phyloP scores from a whole-genome alignment of 1,140 invertebrate genomes.

The Theocolax elegans region DNA sequence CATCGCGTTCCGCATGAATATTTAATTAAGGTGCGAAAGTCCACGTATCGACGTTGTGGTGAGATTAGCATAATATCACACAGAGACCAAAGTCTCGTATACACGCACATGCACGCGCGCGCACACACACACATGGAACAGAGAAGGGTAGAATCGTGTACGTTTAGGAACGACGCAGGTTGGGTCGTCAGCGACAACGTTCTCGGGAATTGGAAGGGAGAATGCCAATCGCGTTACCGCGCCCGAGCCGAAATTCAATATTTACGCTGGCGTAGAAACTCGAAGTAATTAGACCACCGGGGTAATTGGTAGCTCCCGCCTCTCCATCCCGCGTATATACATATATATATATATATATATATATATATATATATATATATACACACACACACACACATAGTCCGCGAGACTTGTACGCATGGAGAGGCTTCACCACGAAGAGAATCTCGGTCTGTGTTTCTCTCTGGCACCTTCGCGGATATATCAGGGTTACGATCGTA shows the following conservation, averaged over 20 bases:
- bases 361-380: too few species aligned
- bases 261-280: slow-evolving; percentile 49
- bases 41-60: neutral
- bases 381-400: too few species aligned
- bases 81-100: too few species aligned
- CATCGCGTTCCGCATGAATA: slow-evolving; percentile 43
- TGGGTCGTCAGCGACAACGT: too few species aligned
- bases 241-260: slow-evolving; percentile 46
- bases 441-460: too few species aligned
- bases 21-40: slow-evolving; percentile 43
- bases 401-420: too few species aligned
- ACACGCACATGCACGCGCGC: too few species aligned
- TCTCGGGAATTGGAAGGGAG: neutral
- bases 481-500: too few species aligned
- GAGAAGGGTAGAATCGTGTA: slow-evolving; percentile 21
- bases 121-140: too few species aligned
- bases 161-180: neutral
- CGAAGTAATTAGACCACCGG: slow-evolving; percentile 48
- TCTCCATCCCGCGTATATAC: neutral
- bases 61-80: slow-evolving; percentile 48
- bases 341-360: too few species aligned
- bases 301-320: slow-evolving; percentile 43
- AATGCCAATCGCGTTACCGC: slow-evolving; percentile 34
- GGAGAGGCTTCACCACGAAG: too few species aligned
- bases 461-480: too few species aligned